These are phyloP conservation scores for Hedya salicella DNA, from an alignment of 2,888 invertebrate species.

Conservation along the genomic window DNA sequence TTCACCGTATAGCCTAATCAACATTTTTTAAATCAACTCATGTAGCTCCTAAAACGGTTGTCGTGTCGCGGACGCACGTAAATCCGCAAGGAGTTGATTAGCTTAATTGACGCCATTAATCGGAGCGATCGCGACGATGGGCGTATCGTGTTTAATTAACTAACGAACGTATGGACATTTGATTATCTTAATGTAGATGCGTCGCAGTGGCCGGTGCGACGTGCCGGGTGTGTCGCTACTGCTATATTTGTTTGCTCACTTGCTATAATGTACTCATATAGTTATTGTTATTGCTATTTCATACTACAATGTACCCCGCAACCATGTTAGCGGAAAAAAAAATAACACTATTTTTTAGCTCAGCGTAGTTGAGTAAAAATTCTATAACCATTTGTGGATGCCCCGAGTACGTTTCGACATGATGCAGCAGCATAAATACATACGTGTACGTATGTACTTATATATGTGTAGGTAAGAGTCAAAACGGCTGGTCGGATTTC, in stretches of 20 bases:
- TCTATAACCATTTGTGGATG: no score
- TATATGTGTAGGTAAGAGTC: no score
- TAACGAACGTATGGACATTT: slow-evolving; percentile 75
- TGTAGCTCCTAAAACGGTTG: slow-evolving; percentile 38
- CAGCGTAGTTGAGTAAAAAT: no score
- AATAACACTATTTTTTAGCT: no score
- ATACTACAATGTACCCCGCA: neutral
- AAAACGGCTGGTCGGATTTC: no score
- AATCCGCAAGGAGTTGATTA: slow-evolving; percentile 79
- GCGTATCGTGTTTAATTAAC: slow-evolving; percentile 83
- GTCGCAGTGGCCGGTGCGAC: slow-evolving; percentile 51
- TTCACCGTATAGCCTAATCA: neutral
- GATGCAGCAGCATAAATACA: no score
- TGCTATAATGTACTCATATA: neutral
- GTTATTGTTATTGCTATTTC: neutral
- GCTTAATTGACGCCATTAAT: slow-evolving; percentile 80
- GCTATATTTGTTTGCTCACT: no score
- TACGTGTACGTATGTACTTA: no score
- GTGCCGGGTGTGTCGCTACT: slow-evolving; percentile 45
- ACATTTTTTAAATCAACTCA: slow-evolving; percentile 20
- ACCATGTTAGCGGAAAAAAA: no score
- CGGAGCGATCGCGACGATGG: slow-evolving; percentile 70
- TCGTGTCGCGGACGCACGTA: slow-evolving; percentile 58
- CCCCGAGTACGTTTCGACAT: no score
- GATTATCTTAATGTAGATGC: slow-evolving; percentile 77